Evolutionary conservation across 2,888 invertebrate genomes (phyloP).

Genomic region (Embidobia sp.): DNA sequence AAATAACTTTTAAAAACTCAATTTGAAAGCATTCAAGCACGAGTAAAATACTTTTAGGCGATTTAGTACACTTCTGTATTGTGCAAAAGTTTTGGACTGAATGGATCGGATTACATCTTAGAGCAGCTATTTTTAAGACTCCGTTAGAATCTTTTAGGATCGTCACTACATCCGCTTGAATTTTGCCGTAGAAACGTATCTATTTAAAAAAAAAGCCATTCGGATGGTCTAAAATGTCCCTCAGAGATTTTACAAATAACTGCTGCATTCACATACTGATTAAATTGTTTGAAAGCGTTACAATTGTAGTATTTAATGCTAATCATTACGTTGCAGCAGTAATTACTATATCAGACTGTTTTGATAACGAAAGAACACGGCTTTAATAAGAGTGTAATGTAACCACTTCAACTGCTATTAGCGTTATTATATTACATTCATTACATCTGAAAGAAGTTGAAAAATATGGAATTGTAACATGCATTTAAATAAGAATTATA

Average conservation of each 20-base stretch:
- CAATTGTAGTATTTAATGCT: not conserved
- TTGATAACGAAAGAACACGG: not conserved
- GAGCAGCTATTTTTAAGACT: constrained; percentile 31
- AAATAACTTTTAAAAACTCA: constrained; percentile 12
- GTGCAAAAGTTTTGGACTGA: constrained; percentile 23
- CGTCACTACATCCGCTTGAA: constrained; percentile 29
- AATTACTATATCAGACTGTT: not conserved
- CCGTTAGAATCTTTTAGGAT: constrained; percentile 12
- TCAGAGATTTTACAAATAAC: constrained; percentile 11
- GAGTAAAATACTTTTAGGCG: constrained; percentile 30
- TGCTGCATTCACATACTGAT: not conserved
- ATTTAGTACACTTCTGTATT: constrained; percentile 19
- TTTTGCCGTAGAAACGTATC: constrained; percentile 1
- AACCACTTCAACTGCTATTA: too few relatives aligned
- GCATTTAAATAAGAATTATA: too few relatives aligned
- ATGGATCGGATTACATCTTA: constrained; percentile 25
- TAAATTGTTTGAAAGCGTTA: not conserved
- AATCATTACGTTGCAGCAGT: not conserved
- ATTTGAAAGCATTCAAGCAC: constrained; percentile 7
- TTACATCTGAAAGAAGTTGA: too few relatives aligned
- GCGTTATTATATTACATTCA: too few relatives aligned
- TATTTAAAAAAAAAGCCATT: not conserved
- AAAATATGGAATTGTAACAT: too few relatives aligned
- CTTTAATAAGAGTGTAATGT: not conserved
- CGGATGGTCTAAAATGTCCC: constrained; percentile 11